phyloP scores from a whole-genome alignment of 2,888 invertebrate genomes.

The Pomacea canaliculata region DNA sequence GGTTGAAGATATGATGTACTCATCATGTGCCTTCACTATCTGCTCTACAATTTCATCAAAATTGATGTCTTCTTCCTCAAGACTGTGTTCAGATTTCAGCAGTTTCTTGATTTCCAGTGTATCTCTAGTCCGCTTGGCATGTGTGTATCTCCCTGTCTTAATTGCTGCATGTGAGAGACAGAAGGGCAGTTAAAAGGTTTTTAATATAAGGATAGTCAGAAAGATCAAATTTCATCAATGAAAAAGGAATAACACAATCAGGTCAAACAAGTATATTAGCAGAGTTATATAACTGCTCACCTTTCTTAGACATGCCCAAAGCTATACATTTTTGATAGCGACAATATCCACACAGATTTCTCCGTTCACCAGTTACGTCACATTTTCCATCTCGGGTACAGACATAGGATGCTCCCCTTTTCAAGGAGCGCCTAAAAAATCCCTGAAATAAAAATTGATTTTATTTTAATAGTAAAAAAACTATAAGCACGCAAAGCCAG shows the following conservation, averaged over 20 bases:
- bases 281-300: constrained; percentile 34
- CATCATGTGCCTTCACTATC: constrained; percentile 8
- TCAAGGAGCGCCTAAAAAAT: constrained; percentile 63
- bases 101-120: constrained; percentile 62
- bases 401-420: constrained; percentile 55
- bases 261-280: background rate
- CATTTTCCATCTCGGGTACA: constrained; percentile 51
- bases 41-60: background rate
- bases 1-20: constrained; percentile 13
- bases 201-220: too few relatives aligned
- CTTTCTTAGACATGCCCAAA: constrained; percentile 66
- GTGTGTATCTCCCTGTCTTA: constrained; percentile 66
- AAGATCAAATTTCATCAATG: too few relatives aligned
- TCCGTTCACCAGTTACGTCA: constrained; percentile 49
- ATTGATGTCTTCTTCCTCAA: constrained; percentile 18
- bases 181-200: too few relatives aligned
- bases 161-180: constrained; percentile 51
- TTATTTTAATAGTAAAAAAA: background rate
- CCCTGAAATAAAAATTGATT: constrained; percentile 44
- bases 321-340: constrained; percentile 60
- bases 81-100: constrained; percentile 20
- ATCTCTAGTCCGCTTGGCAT: constrained; percentile 62
- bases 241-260: background rate
- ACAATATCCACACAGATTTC: constrained; percentile 61
- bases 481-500: background rate